Conservation (phyloP, 2,113 vertebrate species). For the Balaeniceps rex region DNA sequence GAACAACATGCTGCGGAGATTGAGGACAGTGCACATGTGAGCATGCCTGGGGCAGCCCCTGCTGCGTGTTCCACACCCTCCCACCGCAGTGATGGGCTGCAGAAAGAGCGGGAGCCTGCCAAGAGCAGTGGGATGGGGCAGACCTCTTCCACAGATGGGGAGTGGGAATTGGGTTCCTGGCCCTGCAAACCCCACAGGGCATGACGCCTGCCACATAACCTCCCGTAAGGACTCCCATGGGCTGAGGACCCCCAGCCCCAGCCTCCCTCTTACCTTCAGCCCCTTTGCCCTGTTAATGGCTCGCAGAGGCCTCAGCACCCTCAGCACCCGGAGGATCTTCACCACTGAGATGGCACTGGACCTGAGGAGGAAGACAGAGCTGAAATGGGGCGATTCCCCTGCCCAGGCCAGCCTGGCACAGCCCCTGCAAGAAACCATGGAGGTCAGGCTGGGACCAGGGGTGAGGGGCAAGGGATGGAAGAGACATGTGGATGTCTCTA, state of each 20-base stretch:
- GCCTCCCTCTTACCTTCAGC: slow-evolving; percentile 82
- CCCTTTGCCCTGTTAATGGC: slow-evolving; percentile 97
- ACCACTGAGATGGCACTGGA: slow-evolving; percentile 97
- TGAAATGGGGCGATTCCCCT: not conserved
- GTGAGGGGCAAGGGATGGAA: not conserved
- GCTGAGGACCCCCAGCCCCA: accelerated
- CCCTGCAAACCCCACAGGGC: not conserved
- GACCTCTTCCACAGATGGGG: not conserved
- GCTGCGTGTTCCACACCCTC: not conserved
- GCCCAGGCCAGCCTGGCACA: not conserved
- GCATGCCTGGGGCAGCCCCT: not conserved
- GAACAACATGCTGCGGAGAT: slow-evolving; percentile 90
- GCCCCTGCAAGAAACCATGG: not conserved
- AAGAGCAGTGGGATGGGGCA: not conserved
- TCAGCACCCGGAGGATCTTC: slow-evolving; percentile 95
- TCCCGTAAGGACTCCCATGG: not conserved
- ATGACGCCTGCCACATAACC: accelerated
- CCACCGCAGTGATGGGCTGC: not conserved
- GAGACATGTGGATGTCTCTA: accelerated
- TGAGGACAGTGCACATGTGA: not conserved
- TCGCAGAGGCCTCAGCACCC: slow-evolving; percentile 93
- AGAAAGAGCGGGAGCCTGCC: not conserved
- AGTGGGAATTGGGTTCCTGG: not conserved
- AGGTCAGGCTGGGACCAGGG: not conserved
- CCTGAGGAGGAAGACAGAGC: slow-evolving; percentile 61